These are phyloP conservation scores for Mobula birostris DNA, from an alignment of 2,113 vertebrate genomes.

Conservation along the genomic window DNA sequence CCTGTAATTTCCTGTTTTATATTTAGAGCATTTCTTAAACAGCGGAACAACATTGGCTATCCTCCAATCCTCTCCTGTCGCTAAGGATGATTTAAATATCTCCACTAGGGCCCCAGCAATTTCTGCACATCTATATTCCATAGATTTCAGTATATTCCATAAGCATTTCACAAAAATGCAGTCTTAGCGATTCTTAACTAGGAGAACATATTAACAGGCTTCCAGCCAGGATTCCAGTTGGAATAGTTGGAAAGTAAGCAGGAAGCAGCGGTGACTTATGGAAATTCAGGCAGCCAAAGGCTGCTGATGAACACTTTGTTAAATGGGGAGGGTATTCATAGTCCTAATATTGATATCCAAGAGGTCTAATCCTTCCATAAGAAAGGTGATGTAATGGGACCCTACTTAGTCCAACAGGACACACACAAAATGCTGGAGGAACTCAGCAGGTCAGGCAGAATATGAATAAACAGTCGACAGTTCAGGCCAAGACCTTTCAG, in stretches of 20 bases:
- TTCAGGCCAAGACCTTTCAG: too few species aligned
- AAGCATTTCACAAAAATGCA: background rate
- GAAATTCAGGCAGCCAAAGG: background rate
- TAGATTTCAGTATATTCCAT: background rate
- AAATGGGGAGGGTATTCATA: background rate
- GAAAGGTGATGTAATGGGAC: too few species aligned
- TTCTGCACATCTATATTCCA: background rate
- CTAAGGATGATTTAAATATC: too few species aligned
- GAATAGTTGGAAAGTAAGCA: background rate
- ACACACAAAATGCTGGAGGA: too few species aligned
- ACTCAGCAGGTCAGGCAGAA: too few species aligned
- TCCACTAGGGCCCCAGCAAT: too few species aligned
- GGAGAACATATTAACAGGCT: background rate
- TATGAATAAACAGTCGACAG: too few species aligned
- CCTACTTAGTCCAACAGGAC: too few species aligned
- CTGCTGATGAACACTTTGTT: background rate
- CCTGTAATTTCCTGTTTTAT: too few species aligned
- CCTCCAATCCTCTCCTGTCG: too few species aligned
- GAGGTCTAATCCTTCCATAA: background rate
- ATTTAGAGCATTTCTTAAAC: too few species aligned
- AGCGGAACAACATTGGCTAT: too few species aligned
- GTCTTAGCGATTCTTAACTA: background rate
- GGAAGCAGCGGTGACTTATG: background rate
- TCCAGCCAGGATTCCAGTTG: background rate
- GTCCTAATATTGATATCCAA: background rate